A percentile compares a stretch with the other conserved stretches of the same genome.
Conservation (phyloP, 2,113 vertebrate genomes). For the Alethe castanea region DNA sequence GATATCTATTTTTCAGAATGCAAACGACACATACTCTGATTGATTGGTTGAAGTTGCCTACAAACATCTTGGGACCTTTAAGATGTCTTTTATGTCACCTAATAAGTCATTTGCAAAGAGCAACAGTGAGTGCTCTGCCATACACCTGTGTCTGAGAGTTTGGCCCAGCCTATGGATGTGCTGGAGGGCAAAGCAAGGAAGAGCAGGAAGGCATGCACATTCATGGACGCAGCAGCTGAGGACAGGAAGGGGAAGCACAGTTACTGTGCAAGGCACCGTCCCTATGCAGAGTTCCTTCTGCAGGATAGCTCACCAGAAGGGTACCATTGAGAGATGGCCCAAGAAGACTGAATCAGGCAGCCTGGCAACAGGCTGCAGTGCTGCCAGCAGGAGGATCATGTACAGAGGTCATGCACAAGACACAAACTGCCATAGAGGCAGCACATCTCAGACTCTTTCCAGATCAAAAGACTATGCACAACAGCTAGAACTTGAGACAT, state of each 20-base stretch:
- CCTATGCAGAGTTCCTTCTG: not conserved
- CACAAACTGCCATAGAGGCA: not conserved
- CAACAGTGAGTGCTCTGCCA: not conserved
- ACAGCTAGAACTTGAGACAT: not conserved
- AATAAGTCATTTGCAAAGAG: not conserved
- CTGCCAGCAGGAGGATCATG: not conserved
- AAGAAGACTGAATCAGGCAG: not conserved
- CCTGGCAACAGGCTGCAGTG: not conserved
- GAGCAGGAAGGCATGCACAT: not conserved
- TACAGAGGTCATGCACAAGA: not conserved
- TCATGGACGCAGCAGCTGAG: accelerated
- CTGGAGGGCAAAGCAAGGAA: not conserved
- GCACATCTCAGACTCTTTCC: not conserved
- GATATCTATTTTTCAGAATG: not conserved
- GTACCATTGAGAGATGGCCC: not conserved
- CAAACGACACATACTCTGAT: not conserved
- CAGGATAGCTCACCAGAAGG: not conserved
- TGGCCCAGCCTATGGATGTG: not conserved
- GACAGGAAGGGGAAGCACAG: not conserved
- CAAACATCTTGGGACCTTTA: not conserved
- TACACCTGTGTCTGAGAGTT: not conserved
- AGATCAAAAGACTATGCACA: not conserved
- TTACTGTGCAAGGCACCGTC: not conserved
- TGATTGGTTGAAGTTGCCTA: not conserved
- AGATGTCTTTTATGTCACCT: not conserved